Evolutionary conservation across 2,888 invertebrate genomes (phyloP), one percentile per base, ranked within the genome.

Genomic region (Amitus sp.): DNA sequence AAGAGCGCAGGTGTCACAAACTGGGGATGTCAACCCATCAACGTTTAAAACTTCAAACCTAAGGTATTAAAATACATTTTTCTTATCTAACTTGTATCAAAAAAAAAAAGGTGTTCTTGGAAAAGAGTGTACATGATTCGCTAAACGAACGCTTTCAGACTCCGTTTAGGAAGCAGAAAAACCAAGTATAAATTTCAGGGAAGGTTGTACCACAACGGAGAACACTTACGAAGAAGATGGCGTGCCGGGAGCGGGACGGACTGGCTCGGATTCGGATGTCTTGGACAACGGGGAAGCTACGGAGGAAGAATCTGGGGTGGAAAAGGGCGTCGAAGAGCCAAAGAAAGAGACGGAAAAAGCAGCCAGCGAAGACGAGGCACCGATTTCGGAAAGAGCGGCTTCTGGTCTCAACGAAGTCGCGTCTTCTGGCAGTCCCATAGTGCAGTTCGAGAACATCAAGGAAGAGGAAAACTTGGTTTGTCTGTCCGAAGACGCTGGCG

Each of bases 341-440:
- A 49, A 67, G 28, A 73, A 73, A 37, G 69, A 71, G 40, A 61
- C 69, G 5, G 63, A 59, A 40, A 47, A 54, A 40, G 53, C 62
- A 7, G 68, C 62, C 62, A 72, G 69, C 61, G 81, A 81, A 63
- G 76, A 71, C 67, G 82, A 82, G 49, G 81, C 82, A 0, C 80
- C 73, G 13, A 66, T 80, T 10, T 82, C 82, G 0, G 82, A 82
- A 42, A 73, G 82, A 54, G 82, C 82, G 3, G 81, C 80, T 47
- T 76, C 76, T 19, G 72, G 75, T 34, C 72, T 72, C 52, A 74
- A 62, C 64, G 80, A 82, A 2, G 75, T 71, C 43, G 69, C 77
- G 0, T 67, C 68, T 2, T 39, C 73, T 2, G 79, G 75, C 7
- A 80, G 77, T 65, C 81, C 79, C 0, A 67, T 80, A 18, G 82